Evolutionary conservation across 1,140 invertebrate species (phyloP).

Genomic region (Trichogramma pretiosum): DNA sequence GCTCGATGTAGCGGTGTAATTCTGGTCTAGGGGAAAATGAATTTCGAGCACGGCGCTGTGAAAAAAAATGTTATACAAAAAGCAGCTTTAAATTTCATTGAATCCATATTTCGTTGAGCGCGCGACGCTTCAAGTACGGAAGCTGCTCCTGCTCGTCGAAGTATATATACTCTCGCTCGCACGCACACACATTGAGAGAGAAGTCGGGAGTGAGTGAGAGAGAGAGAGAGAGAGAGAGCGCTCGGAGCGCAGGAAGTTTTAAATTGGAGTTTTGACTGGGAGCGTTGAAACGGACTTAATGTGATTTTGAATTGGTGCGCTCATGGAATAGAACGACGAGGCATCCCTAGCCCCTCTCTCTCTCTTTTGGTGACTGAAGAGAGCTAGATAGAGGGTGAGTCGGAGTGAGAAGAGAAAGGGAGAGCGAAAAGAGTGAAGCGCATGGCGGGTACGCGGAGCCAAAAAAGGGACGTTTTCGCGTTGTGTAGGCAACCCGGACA

Average conservation of each 20-base stretch:
- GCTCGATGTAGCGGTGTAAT: too few relatives aligned
- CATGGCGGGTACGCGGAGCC: conserved; percentile 1
- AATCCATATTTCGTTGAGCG: conserved; percentile 11
- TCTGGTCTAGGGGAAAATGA: too few relatives aligned
- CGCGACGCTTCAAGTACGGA: too few relatives aligned
- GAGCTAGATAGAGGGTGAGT: too few relatives aligned
- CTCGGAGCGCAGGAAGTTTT: conserved; percentile 31
- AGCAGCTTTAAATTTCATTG: conserved; percentile 15
- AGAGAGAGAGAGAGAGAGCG: background rate
- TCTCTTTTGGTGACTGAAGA: too few relatives aligned
- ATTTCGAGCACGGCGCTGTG: too few relatives aligned
- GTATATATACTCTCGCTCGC: too few relatives aligned
- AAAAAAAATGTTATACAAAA: background rate
- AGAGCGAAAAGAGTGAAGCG: conserved; percentile 13
- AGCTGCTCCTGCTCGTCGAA: too few relatives aligned
- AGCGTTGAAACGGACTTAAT: conserved; percentile 38
- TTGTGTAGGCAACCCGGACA: too few relatives aligned
- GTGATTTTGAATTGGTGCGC: conserved; percentile 34
- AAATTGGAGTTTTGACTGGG: conserved; percentile 43
- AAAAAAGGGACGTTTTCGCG: background rate
- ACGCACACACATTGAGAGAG: conserved; percentile 8
- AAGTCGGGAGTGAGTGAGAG: background rate
- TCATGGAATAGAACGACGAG: too few relatives aligned
- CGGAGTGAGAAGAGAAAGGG: conserved; percentile 17
- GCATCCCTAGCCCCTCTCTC: too few relatives aligned